These are phyloP conservation scores for Leptoclinus maculatus DNA, from an alignment of 2,797 vertebrate species.

Conservation along the genomic window DNA sequence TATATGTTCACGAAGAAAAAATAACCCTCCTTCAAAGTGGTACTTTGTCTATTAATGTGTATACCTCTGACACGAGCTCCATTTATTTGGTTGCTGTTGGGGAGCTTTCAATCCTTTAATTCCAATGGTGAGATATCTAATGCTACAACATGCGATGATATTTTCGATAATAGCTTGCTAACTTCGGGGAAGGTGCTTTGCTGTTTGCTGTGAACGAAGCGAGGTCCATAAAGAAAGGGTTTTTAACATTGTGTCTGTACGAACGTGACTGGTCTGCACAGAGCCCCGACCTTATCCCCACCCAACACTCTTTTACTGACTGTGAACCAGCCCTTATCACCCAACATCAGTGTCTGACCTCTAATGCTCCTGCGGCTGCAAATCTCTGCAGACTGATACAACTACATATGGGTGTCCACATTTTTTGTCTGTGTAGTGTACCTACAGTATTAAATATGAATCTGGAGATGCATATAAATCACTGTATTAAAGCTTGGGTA, in stretches of 20 bases:
- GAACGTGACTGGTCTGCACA: not conserved
- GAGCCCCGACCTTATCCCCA: not conserved
- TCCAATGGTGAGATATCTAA: not conserved
- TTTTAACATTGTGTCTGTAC: not conserved
- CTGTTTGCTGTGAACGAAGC: not conserved
- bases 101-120: not conserved
- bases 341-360: not conserved
- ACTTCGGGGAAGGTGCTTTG: not conserved
- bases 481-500: not conserved
- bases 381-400: not conserved
- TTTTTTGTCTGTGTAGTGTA: not conserved
- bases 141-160: not conserved
- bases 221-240: not conserved
- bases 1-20: not conserved
- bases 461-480: not conserved
- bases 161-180: not conserved
- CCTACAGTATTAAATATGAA: not conserved
- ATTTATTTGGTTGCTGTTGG: not conserved
- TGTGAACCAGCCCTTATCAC: not conserved
- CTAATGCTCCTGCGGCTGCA: not conserved
- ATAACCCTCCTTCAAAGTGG: not conserved
- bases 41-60: not conserved
- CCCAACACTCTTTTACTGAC: not conserved
- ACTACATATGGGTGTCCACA: not conserved
- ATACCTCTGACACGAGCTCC: not conserved